Conservation (phyloP, 2,797 vertebrate genomes). For the Poecilia velifera region DNA sequence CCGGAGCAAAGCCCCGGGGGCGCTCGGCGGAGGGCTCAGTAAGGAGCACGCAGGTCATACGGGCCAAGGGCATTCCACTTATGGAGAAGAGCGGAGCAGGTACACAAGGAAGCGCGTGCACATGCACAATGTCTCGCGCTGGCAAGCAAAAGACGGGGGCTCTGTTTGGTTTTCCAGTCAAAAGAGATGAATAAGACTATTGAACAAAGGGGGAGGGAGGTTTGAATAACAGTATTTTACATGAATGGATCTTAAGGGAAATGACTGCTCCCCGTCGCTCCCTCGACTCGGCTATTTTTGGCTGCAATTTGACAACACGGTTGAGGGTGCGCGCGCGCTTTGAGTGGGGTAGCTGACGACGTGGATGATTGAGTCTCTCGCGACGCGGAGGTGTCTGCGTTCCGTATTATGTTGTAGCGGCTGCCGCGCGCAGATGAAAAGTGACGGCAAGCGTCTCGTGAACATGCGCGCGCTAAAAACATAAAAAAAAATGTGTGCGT, state of each 20-base stretch:
- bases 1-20: slow-evolving; percentile 58
- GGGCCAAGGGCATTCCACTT: slow-evolving; percentile 74
- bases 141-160: slow-evolving; percentile 54
- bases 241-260: slow-evolving; percentile 79
- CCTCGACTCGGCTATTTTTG: slow-evolving; percentile 59
- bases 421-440: slow-evolving; percentile 50
- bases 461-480: slow-evolving; percentile 3
- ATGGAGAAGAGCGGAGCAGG: slow-evolving; percentile 38
- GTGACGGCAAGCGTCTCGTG: slow-evolving; percentile 33
- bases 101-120: slow-evolving; percentile 9
- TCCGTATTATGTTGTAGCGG: slow-evolving; percentile 60
- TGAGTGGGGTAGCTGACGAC: slow-evolving; percentile 16
- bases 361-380: slow-evolving; percentile 63
- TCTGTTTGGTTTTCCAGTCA: slow-evolving; percentile 69
- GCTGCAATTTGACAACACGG: slow-evolving; percentile 60
- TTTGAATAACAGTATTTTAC: slow-evolving; percentile 76
- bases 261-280: slow-evolving; percentile 60
- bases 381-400: slow-evolving; percentile 58
- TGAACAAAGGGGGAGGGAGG: slow-evolving; percentile 66
- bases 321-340: slow-evolving; percentile 29
- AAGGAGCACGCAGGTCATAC: slow-evolving; percentile 64
- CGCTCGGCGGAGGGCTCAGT: slow-evolving; percentile 60
- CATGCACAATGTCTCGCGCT: slow-evolving; percentile 32
- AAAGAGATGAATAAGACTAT: slow-evolving; percentile 72
- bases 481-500: too few species aligned